phyloP scores from a whole-genome alignment of 1,140 invertebrate species.

The Lycorma delicatula region DNA sequence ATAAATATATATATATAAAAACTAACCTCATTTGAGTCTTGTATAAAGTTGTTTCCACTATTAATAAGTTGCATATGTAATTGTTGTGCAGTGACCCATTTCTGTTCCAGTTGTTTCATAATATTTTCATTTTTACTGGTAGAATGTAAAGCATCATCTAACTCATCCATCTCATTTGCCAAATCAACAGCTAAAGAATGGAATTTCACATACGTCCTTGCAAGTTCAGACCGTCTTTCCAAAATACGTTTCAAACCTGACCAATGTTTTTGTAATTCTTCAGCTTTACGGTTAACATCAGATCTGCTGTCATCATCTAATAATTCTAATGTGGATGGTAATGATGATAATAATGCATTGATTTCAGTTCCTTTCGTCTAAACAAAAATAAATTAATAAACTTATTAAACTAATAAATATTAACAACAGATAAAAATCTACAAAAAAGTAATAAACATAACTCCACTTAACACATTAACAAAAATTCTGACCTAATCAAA shows the following conservation, averaged over 20 bases:
- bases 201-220: constrained; percentile 55
- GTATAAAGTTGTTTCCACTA: constrained; percentile 58
- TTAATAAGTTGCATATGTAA: constrained; percentile 49
- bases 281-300: constrained; percentile 53
- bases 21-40: constrained; percentile 51
- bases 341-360: constrained; percentile 50
- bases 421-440: background rate
- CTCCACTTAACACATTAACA: background rate
- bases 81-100: constrained; percentile 46
- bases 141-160: constrained; percentile 47
- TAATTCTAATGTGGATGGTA: constrained; percentile 55
- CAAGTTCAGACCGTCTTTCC: constrained; percentile 52
- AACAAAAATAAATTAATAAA: constrained; percentile 27
- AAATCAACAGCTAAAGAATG: constrained; percentile 59
- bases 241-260: constrained; percentile 51
- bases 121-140: background rate
- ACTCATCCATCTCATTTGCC: constrained; percentile 52
- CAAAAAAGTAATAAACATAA: constrained; percentile 2
- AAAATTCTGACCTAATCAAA: too few species aligned
- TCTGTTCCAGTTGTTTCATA: constrained; percentile 31
- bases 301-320: constrained; percentile 53
- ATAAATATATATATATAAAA: too few species aligned
- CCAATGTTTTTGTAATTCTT: constrained; percentile 54
- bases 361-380: constrained; percentile 59
- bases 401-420: too few species aligned